phyloP scores from a whole-genome alignment of 2,113 vertebrate genomes.

The Phyllostomus discolor region DNA sequence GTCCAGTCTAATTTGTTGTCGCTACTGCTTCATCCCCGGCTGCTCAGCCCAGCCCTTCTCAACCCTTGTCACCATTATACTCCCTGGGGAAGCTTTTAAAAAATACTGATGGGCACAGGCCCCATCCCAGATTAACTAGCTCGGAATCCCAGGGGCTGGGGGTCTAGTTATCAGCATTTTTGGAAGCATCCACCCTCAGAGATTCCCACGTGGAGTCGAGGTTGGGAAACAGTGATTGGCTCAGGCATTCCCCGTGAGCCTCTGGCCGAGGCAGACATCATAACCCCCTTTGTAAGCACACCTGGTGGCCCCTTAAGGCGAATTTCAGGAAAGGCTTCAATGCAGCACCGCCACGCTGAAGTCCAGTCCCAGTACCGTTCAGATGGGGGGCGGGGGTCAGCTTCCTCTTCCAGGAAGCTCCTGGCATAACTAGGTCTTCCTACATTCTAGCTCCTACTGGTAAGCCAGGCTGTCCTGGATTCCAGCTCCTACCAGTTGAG shows the following conservation, averaged over 20 bases:
- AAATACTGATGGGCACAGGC: accelerated
- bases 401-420: not conserved
- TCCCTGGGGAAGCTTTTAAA: not conserved
- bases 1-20: accelerated
- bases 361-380: not conserved
- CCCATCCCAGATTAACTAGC: not conserved
- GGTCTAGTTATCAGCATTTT: not conserved
- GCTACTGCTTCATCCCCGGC: not conserved
- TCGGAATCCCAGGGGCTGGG: not conserved
- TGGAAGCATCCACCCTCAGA: not conserved
- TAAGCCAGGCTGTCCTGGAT: not conserved
- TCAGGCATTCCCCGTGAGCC: not conserved
- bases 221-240: not conserved
- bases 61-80: not conserved
- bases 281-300: not conserved
- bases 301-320: not conserved
- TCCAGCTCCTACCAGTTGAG: not conserved
- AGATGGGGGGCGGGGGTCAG: too few relatives aligned
- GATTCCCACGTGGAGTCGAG: not conserved
- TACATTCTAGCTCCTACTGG: too few relatives aligned
- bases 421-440: not conserved
- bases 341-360: not conserved
- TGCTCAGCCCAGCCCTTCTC: not conserved
- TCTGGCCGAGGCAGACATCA: not conserved
- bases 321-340: not conserved